A percentile compares a stretch with the other conserved stretches of the same genome.
Conservation (phyloP, 2,888 invertebrate species). For the Aricia artaxerxes region DNA sequence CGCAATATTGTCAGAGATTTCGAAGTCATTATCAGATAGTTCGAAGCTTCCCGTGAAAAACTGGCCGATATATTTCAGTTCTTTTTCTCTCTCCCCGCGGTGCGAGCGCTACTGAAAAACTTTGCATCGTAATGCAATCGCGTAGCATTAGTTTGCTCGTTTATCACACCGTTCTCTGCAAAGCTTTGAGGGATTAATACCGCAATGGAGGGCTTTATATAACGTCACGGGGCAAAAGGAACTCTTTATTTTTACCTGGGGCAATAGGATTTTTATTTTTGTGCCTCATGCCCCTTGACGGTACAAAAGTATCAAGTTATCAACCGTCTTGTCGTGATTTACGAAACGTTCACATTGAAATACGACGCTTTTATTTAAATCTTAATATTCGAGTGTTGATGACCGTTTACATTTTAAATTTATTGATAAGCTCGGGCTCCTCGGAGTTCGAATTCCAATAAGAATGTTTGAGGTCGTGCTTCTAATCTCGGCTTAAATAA, state of each 20-base stretch:
- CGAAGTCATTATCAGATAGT: slow-evolving; percentile 66
- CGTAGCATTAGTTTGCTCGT: slow-evolving; percentile 73
- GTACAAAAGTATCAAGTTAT: not conserved
- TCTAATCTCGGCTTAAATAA: not conserved
- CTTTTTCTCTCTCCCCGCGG: slow-evolving; percentile 66
- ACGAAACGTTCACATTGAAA: slow-evolving; percentile 15
- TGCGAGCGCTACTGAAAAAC: slow-evolving; percentile 71
- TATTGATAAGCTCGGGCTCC: slow-evolving; percentile 13
- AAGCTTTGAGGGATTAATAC: slow-evolving; percentile 78
- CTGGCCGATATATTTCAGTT: slow-evolving; percentile 64
- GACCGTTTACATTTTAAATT: slow-evolving; percentile 24
- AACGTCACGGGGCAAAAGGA: not conserved
- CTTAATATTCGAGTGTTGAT: slow-evolving; percentile 18
- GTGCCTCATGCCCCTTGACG: not conserved
- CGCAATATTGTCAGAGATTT: slow-evolving; percentile 52
- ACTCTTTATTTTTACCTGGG: not conserved
- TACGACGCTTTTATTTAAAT: slow-evolving; percentile 28
- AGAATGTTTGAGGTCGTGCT: not conserved
- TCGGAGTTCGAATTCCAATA: not conserved
- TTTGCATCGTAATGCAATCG: slow-evolving; percentile 78
- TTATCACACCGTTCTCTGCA: slow-evolving; percentile 69
- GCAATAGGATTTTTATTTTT: not conserved
- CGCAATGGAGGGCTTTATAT: slow-evolving; percentile 47
- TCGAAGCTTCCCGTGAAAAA: slow-evolving; percentile 64
- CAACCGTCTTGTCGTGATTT: slow-evolving; percentile 12